Evolutionary conservation across 2,888 invertebrate genomes (phyloP), one percentile per base, ranked within the genome.

Genomic region (Sinodicranocentrus sp.): DNA sequence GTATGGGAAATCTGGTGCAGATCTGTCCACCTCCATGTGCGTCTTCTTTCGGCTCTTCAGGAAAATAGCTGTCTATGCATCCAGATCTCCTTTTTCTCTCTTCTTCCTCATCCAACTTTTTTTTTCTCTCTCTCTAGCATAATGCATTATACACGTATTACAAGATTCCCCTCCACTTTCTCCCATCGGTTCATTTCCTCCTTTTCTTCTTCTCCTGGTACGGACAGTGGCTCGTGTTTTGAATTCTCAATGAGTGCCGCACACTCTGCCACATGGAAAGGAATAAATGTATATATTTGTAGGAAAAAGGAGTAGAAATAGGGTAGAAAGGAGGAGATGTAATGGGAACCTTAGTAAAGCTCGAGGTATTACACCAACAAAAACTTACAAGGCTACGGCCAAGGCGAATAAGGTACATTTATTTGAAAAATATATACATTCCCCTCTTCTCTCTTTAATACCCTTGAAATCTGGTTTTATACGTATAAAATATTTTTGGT

Each of bases 191-290:
- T 73, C 72, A 65, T 72, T 80, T 70, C 72, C 67, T 59, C 33
- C 43, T 44, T 59, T 57, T 13, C 75, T 73, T 63, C 72, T n/a
- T n/a, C 61, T 68, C 33, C 67, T 82, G 70, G 54, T 75, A 39
- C 68, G 65, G 52, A 76, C 65, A 76, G 54, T 17, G 71, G 48
- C 28, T 76, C 76, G 76, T 76, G 76, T 26, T 63, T 65, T 76
- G 76, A 76, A 76, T 76, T 76, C 39, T 0, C 52, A 76, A 76
- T 76, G 65, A 76, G 76, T 13, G 8, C 13, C 39, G 8, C 13
- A 39, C 39, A 39, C 59, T 3, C 59, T 21, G 2, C 10, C 10
- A 33, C 8, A 65, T 13, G 39, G 17, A 65, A 10, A 39, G 65
- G 21, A 39, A 21, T 19, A 19, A 19, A 15, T 5, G 43, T 44